phyloP scores from a whole-genome alignment of 2,797 vertebrate species.

The Kryptolebias ocellatus region DNA sequence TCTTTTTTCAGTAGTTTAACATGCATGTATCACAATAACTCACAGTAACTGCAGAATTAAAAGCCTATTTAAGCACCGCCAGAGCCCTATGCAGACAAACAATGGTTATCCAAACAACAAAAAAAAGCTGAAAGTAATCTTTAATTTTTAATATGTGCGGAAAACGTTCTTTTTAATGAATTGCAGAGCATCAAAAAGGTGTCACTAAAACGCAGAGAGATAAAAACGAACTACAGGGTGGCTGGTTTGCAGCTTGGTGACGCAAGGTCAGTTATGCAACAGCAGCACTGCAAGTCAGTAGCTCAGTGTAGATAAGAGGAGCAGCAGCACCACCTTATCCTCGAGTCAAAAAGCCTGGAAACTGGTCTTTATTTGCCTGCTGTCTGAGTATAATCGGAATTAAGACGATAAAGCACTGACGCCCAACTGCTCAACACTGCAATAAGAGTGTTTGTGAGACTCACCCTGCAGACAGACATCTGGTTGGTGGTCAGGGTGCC shows the following conservation, averaged over 20 bases:
- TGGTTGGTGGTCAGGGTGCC: slow-evolving; percentile 98
- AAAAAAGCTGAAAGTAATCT: too few relatives aligned
- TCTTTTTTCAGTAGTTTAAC: too few relatives aligned
- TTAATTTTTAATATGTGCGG: too few relatives aligned
- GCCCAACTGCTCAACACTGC: slow-evolving; percentile 21
- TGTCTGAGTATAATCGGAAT: neutral
- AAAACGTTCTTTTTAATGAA: slow-evolving; percentile 30
- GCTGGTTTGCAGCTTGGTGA: slow-evolving; percentile 69
- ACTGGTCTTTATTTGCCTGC: neutral
- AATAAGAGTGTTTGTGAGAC: slow-evolving; percentile 46
- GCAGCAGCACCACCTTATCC: slow-evolving; percentile 18
- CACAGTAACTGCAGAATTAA: slow-evolving; percentile 20
- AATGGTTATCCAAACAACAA: too few relatives aligned
- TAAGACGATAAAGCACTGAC: slow-evolving; percentile 30
- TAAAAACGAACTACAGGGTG: slow-evolving; percentile 39
- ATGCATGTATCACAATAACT: slow-evolving; percentile 22
- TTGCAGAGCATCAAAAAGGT: slow-evolving; percentile 19
- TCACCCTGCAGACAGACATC: slow-evolving; percentile 98
- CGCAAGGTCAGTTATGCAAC: slow-evolving; percentile 86
- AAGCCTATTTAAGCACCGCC: slow-evolving; percentile 6
- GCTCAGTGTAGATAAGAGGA: slow-evolving; percentile 77
- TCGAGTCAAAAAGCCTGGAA: slow-evolving; percentile 38
- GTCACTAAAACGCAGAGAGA: slow-evolving; percentile 26
- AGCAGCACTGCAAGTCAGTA: slow-evolving; percentile 77
- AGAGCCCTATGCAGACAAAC: too few relatives aligned